A percentile compares a stretch with the other conserved stretches of the same genome.
Evolutionary conservation across 2,888 invertebrate genomes (phyloP).

Genomic region (Myopa testacea): DNA sequence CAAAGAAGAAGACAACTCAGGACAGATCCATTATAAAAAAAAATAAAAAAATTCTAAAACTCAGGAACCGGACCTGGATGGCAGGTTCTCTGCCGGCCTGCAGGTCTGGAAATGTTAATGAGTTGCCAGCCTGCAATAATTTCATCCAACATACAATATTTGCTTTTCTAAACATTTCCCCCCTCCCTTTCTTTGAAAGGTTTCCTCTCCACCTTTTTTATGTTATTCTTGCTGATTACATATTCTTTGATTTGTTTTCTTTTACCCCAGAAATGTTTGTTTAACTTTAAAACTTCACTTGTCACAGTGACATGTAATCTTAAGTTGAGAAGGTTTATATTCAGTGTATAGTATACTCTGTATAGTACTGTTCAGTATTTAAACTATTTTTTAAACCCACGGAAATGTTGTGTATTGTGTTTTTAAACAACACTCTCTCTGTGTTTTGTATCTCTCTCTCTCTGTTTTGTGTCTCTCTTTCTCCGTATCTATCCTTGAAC

Average conservation of each 20-base stretch:
- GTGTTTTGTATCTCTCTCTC: constrained; percentile 11
- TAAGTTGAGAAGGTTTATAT: background rate
- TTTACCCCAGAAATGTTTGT: background rate
- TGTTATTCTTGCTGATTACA: constrained; percentile 4
- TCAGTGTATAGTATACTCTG: background rate
- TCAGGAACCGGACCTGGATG: too few species aligned
- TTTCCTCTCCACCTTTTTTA: background rate
- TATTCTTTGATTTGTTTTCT: background rate
- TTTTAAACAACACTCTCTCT: constrained; percentile 12
- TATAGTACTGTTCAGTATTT: too few species aligned
- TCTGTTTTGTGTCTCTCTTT: background rate
- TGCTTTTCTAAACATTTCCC: background rate
- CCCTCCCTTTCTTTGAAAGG: background rate
- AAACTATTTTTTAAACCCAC: too few species aligned
- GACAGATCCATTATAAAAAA: too few species aligned
- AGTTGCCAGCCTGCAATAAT: background rate
- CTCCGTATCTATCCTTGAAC: background rate
- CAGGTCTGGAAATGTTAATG: background rate
- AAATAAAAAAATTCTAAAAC: too few species aligned
- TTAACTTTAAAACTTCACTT: background rate
- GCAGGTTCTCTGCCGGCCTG: background rate
- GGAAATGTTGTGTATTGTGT: too few species aligned
- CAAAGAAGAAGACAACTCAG: background rate
- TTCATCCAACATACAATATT: background rate
- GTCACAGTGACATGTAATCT: too few species aligned